Base-by-base conservation (phyloP, 2,888 invertebrate species). In the Boloria euphrosyne region DNA sequence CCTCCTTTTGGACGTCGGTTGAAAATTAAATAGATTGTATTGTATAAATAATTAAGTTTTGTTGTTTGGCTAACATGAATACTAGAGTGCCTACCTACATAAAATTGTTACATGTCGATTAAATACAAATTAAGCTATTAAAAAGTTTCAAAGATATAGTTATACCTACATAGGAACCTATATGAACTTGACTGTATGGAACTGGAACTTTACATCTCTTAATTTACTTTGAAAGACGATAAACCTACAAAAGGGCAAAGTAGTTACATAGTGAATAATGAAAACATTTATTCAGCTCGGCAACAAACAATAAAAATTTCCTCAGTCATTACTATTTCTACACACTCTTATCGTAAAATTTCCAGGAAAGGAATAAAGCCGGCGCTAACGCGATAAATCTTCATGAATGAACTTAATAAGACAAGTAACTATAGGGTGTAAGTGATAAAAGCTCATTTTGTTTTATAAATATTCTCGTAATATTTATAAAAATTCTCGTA, bases 321-420 rank as follows among this genome's bases (percentile, higher is more conserved):
- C 70, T 73, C 53, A 63, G 63, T 61, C 60, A 67, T 67, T 59
- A 67, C 57, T 50, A 67, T 65, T 65, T 65, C 64, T 59, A 52
- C 18, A 13, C 52, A 50, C 31, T 58, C n/a, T 58, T 58, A 65
- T 65, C 58, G 64, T 65, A 65, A 44, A 51, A 52, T 65, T 64
- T 65, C 64, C 55, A 27, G 17, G 59, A 68, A 65, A 43, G 51
- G 70, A 49, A 64, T 60, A 64, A 68, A 62, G 63, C 61, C 70
- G 68, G 74, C 76, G 75, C 74, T 74, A 73, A 78, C 75, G 72
- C 80, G 83, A 85, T 84, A 88, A 87, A 88, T 88, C 75, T 81
- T 71, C 77, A 83, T 89, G 83, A 89, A 89, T 89, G 89, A 83
- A 27, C 85, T 85, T 10, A 38, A 38, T 7, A 38, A 38, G 77